A percentile compares a stretch with the other conserved stretches of the same genome.
Conservation (phyloP, 2,888 invertebrate genomes). For the Mythimna pallens region DNA sequence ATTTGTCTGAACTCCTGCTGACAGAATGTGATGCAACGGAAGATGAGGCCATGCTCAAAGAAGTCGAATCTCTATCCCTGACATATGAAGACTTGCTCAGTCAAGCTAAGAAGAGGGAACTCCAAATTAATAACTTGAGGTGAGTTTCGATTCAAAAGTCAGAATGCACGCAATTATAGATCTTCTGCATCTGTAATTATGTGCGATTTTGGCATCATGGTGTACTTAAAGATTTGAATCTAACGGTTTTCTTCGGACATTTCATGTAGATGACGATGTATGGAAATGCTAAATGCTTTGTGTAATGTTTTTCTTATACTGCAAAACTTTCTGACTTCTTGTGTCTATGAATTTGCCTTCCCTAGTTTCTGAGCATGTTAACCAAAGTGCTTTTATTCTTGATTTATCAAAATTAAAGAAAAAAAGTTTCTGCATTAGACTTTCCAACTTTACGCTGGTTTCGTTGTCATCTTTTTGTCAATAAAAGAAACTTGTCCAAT, state of each 20-base stretch:
- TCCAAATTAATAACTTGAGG: conserved; percentile 95
- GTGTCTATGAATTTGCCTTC: neutral
- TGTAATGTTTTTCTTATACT: conserved; percentile 10
- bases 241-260: conserved; percentile 62
- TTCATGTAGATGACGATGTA: conserved; percentile 60
- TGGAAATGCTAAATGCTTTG: conserved; percentile 29
- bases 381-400: neutral
- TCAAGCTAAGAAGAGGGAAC: conserved; percentile 93
- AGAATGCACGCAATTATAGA: conserved; percentile 48
- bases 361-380: neutral
- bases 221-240: conserved; percentile 61
- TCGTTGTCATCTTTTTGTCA: neutral
- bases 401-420: neutral
- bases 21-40: conserved; percentile 93
- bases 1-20: conserved; percentile 93
- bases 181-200: conserved; percentile 55
- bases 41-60: conserved; percentile 92
- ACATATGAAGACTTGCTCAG: conserved; percentile 93
- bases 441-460: neutral
- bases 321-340: conserved; percentile 9
- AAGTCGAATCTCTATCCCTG: conserved; percentile 92
- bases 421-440: neutral
- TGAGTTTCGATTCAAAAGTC: conserved; percentile 78
- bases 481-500: neutral
- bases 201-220: conserved; percentile 60